Evolutionary conservation across 2,888 invertebrate species (phyloP).

Genomic region (Furcula furcula): DNA sequence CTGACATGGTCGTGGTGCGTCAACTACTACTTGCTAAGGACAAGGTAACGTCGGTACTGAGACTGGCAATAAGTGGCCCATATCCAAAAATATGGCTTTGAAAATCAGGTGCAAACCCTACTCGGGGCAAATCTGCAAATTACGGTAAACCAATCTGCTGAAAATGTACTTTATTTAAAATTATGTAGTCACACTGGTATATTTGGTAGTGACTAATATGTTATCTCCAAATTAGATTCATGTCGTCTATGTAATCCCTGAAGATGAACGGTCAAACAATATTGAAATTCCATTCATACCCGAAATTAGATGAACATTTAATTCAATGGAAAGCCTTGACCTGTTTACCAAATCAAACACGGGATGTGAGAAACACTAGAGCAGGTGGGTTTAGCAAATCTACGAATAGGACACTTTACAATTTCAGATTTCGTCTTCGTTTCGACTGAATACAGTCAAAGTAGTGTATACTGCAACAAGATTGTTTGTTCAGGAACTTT

Average conservation of each 20-base stretch:
- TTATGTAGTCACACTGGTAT: neutral
- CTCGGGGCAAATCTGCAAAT: no score
- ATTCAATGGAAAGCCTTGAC: conserved; percentile 19
- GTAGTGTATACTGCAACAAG: conserved; percentile 4
- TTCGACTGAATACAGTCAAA: conserved; percentile 2
- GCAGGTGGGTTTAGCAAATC: no score
- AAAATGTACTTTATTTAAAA: neutral
- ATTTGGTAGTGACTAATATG: neutral
- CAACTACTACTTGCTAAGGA: conserved; percentile 97
- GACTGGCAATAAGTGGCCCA: conserved; percentile 6
- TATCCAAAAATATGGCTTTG: no score
- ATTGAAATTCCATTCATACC: conserved; percentile 19
- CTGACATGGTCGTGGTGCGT: conserved; percentile 98
- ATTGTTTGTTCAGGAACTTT: conserved; percentile 9
- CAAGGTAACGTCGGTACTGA: conserved; percentile 83
- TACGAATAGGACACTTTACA: conserved; percentile 5
- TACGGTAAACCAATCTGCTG: no score
- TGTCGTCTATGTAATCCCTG: neutral
- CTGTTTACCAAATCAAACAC: conserved; percentile 14
- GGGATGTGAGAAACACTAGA: conserved; percentile 5
- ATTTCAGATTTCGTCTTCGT: no score
- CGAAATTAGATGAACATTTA: conserved; percentile 22
- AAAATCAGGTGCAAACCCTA: no score
- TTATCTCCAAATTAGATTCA: neutral
- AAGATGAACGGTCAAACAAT: conserved; percentile 22